Conservation (phyloP, 2,113 vertebrate genomes). For the Osmerus mordax region DNA sequence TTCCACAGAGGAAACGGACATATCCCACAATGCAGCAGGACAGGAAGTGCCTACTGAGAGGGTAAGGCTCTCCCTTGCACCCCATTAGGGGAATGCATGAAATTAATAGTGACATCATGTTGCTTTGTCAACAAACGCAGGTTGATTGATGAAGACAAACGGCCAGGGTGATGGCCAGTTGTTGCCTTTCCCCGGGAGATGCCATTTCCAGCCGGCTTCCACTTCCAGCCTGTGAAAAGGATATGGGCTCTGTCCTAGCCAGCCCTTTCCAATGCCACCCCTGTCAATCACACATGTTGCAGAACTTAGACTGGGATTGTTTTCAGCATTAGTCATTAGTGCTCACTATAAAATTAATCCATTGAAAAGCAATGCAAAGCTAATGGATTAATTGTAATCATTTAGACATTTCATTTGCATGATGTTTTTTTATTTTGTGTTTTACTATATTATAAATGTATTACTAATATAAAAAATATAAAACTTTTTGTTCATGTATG, state of each 20-base stretch:
- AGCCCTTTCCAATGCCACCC: conserved; percentile 44
- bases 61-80: conserved; percentile 69
- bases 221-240: conserved; percentile 67
- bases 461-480: not conserved
- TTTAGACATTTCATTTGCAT: not conserved
- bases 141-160: conserved; percentile 85
- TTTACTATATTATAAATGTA: too few relatives aligned
- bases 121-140: conserved; percentile 81
- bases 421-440: too few relatives aligned
- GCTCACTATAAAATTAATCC: conserved; percentile 32
- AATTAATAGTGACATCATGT: conserved; percentile 84
- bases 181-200: conserved; percentile 74
- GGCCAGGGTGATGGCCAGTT: conserved; percentile 73
- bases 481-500: not conserved
- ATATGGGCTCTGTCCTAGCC: conserved; percentile 59
- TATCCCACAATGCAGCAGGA: conserved; percentile 69
- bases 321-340: conserved; percentile 42
- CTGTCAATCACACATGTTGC: conserved; percentile 54
- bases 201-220: conserved; percentile 61
- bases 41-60: conserved; percentile 72
- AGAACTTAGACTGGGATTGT: conserved; percentile 31
- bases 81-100: conserved; percentile 75
- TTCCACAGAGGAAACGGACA: conserved; percentile 66
- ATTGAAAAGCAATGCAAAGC: conserved; percentile 23
- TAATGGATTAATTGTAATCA: conserved; percentile 20